Evolutionary conservation across 1,140 invertebrate species (phyloP), one percentile per base, ranked within the genome.

Genomic region (Listronotus bonariensis): DNA sequence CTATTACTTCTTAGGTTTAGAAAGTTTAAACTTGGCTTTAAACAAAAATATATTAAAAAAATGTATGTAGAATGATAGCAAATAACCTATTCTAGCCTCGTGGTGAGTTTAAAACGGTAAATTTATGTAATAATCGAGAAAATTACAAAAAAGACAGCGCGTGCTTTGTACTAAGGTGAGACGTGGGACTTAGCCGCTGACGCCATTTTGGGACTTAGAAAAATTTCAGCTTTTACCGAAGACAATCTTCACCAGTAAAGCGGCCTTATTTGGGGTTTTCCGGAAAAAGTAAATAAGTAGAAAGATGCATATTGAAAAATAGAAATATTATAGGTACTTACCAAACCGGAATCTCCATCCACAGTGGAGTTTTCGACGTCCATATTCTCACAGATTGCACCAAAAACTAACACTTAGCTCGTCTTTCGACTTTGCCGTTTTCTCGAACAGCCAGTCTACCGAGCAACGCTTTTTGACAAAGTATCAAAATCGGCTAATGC

Each of bases 181-280:
- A 78, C 74, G 77, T 78, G 75, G 85, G 83, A 87, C 84, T 87
- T 86, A 85, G 83, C 83, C 83, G 82, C 83, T 86, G 88, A 87
- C 88, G 88, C 88, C 88, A 89, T 89, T 88, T 89, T 89, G 85
- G 87, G 88, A 89, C 88, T 89, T 90, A 89, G 87, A 89, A 89
- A 89, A 89, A 83, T 88, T 88, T 87, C 80, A 79, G 74, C 55
- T 48, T 11, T 14, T 46, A 14, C 65, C 64, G 54, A 56, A 42
- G 26, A 54, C 57, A 60, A 58, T 41, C 26, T 8, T 36, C 67
- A 70, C 68, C 57, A 80, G 76, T 56, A 76, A 78, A 78, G 67
- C 59, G 59, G 40, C 26, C 8, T 68, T 69, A 70, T 42, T 10
- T 42, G 26, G 17, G 7, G 31, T 20, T 57, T 68, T 36, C 6